Conservation (phyloP, 2,113 vertebrate species). For the Sapayoa aenigma region DNA sequence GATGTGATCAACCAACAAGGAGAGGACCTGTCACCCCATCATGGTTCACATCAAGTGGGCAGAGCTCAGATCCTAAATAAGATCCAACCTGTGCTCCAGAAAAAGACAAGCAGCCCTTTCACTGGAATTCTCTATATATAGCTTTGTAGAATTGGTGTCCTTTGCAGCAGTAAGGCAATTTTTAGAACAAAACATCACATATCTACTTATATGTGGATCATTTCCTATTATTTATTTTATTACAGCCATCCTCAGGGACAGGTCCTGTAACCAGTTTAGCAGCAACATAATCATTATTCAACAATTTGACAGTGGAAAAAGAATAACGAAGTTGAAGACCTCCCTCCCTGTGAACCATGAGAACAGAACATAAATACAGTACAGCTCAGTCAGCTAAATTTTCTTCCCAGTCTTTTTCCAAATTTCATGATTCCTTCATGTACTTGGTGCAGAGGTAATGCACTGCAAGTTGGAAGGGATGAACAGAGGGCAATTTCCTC, state of each 20-base stretch:
- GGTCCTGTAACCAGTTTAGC: constrained; percentile 17
- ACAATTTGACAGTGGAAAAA: constrained; percentile 3
- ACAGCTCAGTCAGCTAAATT: background rate
- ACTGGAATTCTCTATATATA: constrained; percentile 59
- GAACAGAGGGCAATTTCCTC: background rate
- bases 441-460: constrained; percentile 39
- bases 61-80: constrained; percentile 80
- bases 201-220: constrained; percentile 50
- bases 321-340: background rate
- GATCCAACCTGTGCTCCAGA: constrained; percentile 75
- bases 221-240: constrained; percentile 45
- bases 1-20: constrained; percentile 73
- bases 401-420: background rate
- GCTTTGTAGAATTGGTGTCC: background rate
- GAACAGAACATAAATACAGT: constrained; percentile 2
- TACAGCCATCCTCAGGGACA: constrained; percentile 45
- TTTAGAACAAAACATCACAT: constrained; percentile 50
- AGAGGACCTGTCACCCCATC: constrained; percentile 69
- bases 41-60: constrained; percentile 66
- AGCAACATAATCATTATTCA: constrained; percentile 36
- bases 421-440: background rate
- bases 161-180: constrained; percentile 36
- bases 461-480: background rate
- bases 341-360: background rate
- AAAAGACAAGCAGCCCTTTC: background rate